These are phyloP conservation scores for Crambe crambe DNA, from an alignment of 37 sponge, comb jelly and placozoan species.

Conservation along the genomic window DNA sequence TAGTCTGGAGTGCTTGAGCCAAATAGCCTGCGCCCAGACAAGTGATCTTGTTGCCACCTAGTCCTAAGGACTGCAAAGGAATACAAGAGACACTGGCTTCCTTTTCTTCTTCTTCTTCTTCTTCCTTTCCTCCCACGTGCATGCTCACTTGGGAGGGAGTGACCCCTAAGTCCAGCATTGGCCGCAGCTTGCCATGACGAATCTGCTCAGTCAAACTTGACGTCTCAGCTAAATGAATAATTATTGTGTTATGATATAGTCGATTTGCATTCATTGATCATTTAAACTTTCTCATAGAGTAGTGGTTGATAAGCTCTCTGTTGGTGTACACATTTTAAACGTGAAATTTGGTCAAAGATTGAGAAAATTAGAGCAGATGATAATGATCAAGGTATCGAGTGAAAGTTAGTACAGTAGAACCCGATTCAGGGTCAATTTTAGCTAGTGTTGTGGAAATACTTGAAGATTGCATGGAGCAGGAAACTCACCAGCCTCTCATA, in stretches of 20 bases:
- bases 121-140: background rate
- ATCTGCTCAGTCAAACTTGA: slow-evolving; percentile 23
- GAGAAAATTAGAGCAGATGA: no score
- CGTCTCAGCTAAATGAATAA: background rate
- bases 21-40: slow-evolving; percentile 40
- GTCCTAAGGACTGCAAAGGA: slow-evolving; percentile 61
- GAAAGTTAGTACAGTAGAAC: no score
- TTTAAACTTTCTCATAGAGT: no score
- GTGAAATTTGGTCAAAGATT: no score
- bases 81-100: slow-evolving; percentile 18
- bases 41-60: slow-evolving; percentile 73
- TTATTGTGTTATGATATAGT: background rate
- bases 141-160: slow-evolving; percentile 38
- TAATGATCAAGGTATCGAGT: no score
- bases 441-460: no score
- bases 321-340: no score
- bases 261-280: no score
- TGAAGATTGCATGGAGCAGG: no score
- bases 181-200: background rate
- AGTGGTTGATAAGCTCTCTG: no score
- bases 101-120: background rate
- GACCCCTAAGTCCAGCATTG: slow-evolving; percentile 29
- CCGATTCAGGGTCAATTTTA: no score
- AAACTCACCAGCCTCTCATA: no score
- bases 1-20: slow-evolving; percentile 40